These are phyloP conservation scores for Perizoma flavofasciatum DNA, from an alignment of 2,888 invertebrate genomes.

Conservation along the genomic window DNA sequence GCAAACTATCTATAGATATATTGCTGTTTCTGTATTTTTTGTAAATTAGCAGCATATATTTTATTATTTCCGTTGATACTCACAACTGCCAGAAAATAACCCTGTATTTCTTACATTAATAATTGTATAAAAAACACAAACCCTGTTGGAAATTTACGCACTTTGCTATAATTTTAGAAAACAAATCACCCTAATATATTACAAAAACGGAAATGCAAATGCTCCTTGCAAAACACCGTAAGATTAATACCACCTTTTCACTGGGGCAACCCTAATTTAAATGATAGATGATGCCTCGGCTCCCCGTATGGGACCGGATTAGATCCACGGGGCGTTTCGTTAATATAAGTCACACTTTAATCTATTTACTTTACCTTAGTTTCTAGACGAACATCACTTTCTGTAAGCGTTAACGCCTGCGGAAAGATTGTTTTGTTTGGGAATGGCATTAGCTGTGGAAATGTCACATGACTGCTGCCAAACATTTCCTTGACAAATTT, in stretches of 20 bases:
- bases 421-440: no score
- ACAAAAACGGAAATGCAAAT: conserved; percentile 33
- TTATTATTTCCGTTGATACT: no score
- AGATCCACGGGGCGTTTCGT: conserved; percentile 30
- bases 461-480: no score
- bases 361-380: conserved; percentile 7
- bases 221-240: conserved; percentile 31
- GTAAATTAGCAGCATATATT: no score
- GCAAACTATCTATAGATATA: no score
- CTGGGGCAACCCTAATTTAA: conserved; percentile 36
- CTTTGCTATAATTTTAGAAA: conserved; percentile 7
- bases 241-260: conserved; percentile 38
- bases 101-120: background rate
- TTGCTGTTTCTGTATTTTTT: no score
- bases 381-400: no score
- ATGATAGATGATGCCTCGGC: conserved; percentile 33
- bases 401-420: no score
- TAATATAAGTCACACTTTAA: conserved; percentile 32
- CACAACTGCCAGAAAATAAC: no score
- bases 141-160: background rate
- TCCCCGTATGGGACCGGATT: conserved; percentile 15
- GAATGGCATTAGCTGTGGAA: no score
- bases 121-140: background rate
- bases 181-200: conserved; percentile 25
- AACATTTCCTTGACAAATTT: no score